Evolutionary conservation across 2,888 invertebrate genomes (phyloP).

Genomic region (Danaus chrysippus): DNA sequence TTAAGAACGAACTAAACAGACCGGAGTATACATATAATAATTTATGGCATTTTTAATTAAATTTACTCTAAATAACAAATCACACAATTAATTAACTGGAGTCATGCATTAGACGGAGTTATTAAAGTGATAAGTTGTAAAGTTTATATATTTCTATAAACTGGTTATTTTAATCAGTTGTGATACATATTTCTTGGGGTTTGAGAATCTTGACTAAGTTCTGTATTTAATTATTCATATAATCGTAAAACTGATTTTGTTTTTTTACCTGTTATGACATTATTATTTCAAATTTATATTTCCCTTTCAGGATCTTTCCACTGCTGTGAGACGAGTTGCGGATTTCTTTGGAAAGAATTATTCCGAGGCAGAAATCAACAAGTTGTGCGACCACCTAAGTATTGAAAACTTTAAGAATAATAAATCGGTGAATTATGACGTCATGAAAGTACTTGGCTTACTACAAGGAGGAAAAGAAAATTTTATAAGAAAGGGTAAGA

Average conservation of each 20-base stretch:
- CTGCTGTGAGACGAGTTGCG: conserved; percentile 78
- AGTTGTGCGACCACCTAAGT: conserved; percentile 84
- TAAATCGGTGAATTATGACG: conserved; percentile 86
- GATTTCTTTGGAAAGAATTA: conserved; percentile 81
- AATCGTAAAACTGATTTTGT: background rate
- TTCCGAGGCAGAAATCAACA: conserved; percentile 76
- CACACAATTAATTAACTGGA: too few relatives aligned
- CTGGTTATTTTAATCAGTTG: too few relatives aligned
- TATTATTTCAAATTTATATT: background rate
- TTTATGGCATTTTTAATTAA: too few relatives aligned
- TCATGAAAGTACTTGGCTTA: conserved; percentile 81
- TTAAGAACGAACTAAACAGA: too few relatives aligned
- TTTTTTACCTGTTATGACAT: background rate
- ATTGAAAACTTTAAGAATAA: conserved; percentile 91
- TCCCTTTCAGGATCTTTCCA: conserved; percentile 76
- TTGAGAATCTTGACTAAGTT: too few relatives aligned
- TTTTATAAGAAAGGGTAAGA: conserved; percentile 82
- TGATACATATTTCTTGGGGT: too few relatives aligned
- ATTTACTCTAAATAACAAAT: too few relatives aligned
- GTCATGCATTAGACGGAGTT: too few relatives aligned
- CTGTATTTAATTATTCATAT: too few relatives aligned
- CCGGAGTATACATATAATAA: too few relatives aligned
- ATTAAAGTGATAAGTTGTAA: too few relatives aligned
- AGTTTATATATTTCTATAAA: too few relatives aligned
- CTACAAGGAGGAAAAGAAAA: conserved; percentile 76